phyloP scores from a whole-genome alignment of 2,797 vertebrate genomes.

The Tamandua tetradactyla region DNA sequence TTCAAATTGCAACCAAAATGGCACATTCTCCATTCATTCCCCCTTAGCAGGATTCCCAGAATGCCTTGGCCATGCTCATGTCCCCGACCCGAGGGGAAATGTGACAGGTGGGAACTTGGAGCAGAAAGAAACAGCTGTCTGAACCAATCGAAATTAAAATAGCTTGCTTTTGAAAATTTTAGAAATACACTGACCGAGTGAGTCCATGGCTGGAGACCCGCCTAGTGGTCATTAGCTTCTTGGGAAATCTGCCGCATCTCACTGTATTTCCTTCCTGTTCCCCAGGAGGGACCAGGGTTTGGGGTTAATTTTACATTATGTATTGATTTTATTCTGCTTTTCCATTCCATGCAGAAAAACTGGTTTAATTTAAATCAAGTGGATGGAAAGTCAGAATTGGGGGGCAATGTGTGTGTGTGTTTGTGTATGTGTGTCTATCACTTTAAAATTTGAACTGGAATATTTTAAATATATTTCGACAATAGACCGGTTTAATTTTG shows the following conservation, averaged over 20 bases:
- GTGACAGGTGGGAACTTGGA: not conserved
- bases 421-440: no score
- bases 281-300: not conserved
- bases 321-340: not conserved
- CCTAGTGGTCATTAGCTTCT: not conserved
- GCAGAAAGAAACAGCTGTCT: not conserved
- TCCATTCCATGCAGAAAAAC: not conserved
- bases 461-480: no score
- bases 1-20: not conserved
- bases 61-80: not conserved
- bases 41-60: not conserved
- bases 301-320: not conserved
- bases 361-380: not conserved
- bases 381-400: not conserved
- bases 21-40: not conserved
- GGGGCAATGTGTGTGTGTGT: no score
- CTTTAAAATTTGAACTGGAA: not conserved
- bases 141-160: not conserved
- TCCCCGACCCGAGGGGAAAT: not conserved
- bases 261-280: not conserved
- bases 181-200: not conserved
- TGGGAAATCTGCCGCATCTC: accelerated
- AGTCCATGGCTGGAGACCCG: not conserved
- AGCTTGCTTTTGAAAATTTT: not conserved
- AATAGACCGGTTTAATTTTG: not conserved